A percentile compares a stretch with the other conserved stretches of the same genome.
phyloP scores from a whole-genome alignment of 2,888 invertebrate genomes.

The Liopterus haemorrhoidalis region DNA sequence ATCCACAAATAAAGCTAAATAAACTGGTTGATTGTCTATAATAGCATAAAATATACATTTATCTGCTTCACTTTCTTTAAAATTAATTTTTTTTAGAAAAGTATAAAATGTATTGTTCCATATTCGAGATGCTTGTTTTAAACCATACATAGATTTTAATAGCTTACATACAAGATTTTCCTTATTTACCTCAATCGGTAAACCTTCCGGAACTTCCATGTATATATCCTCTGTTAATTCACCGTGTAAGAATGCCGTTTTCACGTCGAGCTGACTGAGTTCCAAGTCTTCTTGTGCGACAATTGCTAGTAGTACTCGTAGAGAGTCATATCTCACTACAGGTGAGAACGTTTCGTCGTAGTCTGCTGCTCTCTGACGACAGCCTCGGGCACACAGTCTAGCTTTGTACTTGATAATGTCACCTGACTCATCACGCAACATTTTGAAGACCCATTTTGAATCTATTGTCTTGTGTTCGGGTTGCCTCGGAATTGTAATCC shows the following conservation, averaged over 20 bases:
- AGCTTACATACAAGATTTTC: too few relatives aligned
- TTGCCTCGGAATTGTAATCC: too few relatives aligned
- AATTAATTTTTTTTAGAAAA: too few relatives aligned
- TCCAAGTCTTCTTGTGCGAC: too few relatives aligned
- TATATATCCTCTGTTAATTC: too few relatives aligned
- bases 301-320: too few relatives aligned
- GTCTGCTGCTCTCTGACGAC: constrained; percentile 30
- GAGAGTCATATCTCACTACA: constrained; percentile 30
- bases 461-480: constrained; percentile 20
- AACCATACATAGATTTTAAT: constrained; percentile 9
- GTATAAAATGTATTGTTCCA: constrained; percentile 28
- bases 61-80: too few relatives aligned
- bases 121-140: constrained; percentile 27
- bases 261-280: constrained; percentile 18
- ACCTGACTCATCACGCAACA: constrained; percentile 20
- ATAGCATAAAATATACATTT: too few relatives aligned
- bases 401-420: constrained; percentile 21
- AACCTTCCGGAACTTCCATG: constrained; percentile 13
- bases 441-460: constrained; percentile 25
- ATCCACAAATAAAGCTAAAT: constrained; percentile 27
- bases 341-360: constrained; percentile 34
- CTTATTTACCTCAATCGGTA: constrained; percentile 14
- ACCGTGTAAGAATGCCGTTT: constrained; percentile 15
- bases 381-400: constrained; percentile 22
- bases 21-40: too few relatives aligned